A percentile compares a stretch with the other conserved stretches of the same genome.
phyloP scores from a whole-genome alignment of 2,888 invertebrate genomes.

The Drosophila anomalata region DNA sequence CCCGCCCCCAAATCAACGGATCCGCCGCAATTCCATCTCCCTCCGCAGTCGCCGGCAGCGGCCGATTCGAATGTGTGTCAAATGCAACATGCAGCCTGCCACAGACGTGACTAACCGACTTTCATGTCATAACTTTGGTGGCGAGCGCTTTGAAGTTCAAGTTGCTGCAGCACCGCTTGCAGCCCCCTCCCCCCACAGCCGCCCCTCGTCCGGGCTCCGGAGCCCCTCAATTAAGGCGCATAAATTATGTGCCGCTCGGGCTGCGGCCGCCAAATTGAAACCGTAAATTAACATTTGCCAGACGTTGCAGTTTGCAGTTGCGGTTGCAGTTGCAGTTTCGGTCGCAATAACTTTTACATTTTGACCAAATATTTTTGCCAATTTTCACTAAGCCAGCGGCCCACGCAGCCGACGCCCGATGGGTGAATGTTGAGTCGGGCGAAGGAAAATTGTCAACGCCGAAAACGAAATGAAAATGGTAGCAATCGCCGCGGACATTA shows the following conservation, averaged over 20 bases:
- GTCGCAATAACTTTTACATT: conserved; percentile 77
- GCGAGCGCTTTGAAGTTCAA: conserved; percentile 75
- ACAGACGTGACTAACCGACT: conserved; percentile 79
- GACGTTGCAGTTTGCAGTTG: conserved; percentile 44
- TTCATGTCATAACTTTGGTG: conserved; percentile 74
- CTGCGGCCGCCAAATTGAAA: conserved; percentile 76
- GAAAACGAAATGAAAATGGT: conserved; percentile 78
- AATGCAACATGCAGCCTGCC: conserved; percentile 73
- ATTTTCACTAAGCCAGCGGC: conserved; percentile 76
- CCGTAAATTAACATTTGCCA: conserved; percentile 79
- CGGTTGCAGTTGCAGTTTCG: not conserved
- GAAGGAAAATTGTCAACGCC: conserved; percentile 67
- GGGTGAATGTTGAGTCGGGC: conserved; percentile 57
- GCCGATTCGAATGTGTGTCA: conserved; percentile 73
- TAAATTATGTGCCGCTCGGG: conserved; percentile 71
- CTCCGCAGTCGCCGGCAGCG: conserved; percentile 22
- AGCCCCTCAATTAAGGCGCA: conserved; percentile 77
- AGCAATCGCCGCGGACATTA: conserved; percentile 76
- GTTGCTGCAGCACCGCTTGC: conserved; percentile 45
- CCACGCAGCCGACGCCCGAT: conserved; percentile 74
- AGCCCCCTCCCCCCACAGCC: not conserved
- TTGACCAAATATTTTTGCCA: conserved; percentile 79
- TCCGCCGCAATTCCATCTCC: conserved; percentile 27
- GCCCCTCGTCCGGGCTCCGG: conserved; percentile 31
- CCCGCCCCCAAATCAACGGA: conserved; percentile 21